Evolutionary conservation across 2,113 vertebrate species (phyloP), one percentile per base, ranked within the genome.

Genomic region (Tichodroma muraria): DNA sequence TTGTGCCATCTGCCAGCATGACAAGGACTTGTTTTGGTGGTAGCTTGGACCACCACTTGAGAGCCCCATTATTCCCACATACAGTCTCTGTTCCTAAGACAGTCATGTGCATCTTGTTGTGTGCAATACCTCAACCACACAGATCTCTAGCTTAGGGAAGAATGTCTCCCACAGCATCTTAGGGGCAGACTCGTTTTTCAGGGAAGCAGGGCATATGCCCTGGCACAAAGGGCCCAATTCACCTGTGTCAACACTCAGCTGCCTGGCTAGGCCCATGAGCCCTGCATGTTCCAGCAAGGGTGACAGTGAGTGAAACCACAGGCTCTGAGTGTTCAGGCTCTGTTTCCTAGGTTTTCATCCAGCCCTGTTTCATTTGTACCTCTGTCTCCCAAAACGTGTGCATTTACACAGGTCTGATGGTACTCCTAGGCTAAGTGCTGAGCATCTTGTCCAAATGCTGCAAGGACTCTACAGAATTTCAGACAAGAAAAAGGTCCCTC

Each of bases 41-140:
- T 56, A 28, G 54, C 45, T 20, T 13, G 50, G 68, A 37, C 30
- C 21, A 44, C 53, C 27, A 4, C 57, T 59, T 31, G 70, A 57
- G 35, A 40, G 13, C 35, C 6, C 11, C 7, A 4, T 66, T 65
- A 4, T 49, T 65, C 47, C 50, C 47, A 25, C 15, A 54, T 38
- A 30, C 22, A 6, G 11, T 19, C 28, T 28, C 54, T 19, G 2
- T 45, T 70, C 49, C 79, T 6, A 8, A 82, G 59, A 38, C 8
- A n/a, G 38, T 19, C 35, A 2, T 0, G 6, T 11, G 22, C 25
- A 28, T 14, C 66, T 45, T 11, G 4, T 45, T 11, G 4, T 3
- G 9, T 22, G 28, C 53, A 40, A 27, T 8, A 4, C 40, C n/a
- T 77, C 56, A 45, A 44, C 25, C 53, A 53, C 30, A 27, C 44